phyloP scores from a whole-genome alignment of 2,113 vertebrate species.

The Sciurus niger region DNA sequence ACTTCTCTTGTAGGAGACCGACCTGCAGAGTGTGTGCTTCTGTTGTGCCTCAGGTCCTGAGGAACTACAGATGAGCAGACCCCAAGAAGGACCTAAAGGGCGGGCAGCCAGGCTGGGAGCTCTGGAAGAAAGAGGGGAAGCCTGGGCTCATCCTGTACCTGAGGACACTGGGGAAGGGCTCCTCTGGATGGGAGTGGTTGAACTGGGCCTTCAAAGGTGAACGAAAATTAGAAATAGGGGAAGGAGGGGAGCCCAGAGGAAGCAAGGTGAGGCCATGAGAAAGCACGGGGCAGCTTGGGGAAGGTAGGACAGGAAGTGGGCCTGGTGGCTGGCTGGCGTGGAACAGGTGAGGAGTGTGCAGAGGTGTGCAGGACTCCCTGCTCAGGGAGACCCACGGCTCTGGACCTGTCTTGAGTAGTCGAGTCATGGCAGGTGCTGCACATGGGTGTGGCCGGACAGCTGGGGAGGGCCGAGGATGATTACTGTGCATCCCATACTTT shows the following conservation, averaged over 20 bases:
- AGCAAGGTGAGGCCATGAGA: neutral
- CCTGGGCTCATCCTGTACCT: neutral
- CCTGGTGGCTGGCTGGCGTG: neutral
- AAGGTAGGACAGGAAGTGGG: neutral
- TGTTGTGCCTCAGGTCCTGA: neutral
- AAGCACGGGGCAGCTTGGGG: neutral
- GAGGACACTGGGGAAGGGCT: neutral
- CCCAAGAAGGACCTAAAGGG: neutral
- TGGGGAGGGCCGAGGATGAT: neutral
- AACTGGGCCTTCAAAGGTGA: neutral
- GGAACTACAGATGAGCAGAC: neutral
- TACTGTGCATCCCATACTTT: neutral
- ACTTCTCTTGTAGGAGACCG: neutral
- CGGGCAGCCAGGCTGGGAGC: neutral
- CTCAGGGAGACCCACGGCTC: neutral
- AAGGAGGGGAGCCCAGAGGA: neutral
- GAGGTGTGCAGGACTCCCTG: neutral
- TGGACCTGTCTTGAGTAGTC: neutral
- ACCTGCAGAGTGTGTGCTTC: neutral
- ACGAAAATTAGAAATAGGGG: neutral
- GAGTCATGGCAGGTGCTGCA: neutral
- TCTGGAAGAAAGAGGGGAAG: neutral
- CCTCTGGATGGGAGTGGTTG: neutral
- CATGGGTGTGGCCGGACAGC: neutral
- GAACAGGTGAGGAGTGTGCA: too few relatives aligned